Conservation (phyloP, 92 coral and sea anemone genomes). For the Palythoa caribaeorum region DNA sequence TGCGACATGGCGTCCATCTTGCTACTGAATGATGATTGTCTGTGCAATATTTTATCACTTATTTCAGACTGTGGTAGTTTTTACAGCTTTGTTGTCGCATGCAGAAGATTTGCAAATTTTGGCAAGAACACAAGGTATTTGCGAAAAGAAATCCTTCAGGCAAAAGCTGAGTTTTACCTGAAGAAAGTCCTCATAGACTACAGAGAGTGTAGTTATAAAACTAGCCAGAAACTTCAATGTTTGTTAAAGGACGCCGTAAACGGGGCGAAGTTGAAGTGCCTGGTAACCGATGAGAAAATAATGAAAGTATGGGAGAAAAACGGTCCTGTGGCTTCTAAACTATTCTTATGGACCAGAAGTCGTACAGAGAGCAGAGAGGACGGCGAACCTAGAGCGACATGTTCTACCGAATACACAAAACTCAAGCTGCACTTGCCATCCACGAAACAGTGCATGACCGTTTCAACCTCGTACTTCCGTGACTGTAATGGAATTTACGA, state of each 20-base stretch:
- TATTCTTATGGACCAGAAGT: constrained; percentile 67
- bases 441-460: neutral
- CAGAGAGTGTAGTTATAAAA: neutral
- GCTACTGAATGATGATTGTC: constrained; percentile 56
- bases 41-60: constrained; percentile 34
- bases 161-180: constrained; percentile 60
- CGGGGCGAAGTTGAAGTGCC: neutral
- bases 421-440: constrained; percentile 48
- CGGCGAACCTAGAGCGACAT: constrained; percentile 32
- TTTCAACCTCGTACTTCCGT: constrained; percentile 17
- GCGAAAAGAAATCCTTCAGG: constrained; percentile 43
- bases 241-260: constrained; percentile 35
- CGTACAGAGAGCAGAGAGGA: constrained; percentile 10
- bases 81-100: constrained; percentile 50
- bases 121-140: constrained; percentile 39
- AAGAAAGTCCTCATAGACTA: constrained; percentile 26
- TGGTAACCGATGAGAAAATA: constrained; percentile 49
- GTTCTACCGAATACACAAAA: constrained; percentile 9
- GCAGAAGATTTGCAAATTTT: constrained; percentile 52
- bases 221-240: neutral
- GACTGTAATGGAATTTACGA: constrained; percentile 45
- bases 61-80: constrained; percentile 30
- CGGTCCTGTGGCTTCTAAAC: constrained; percentile 10
- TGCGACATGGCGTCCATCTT: constrained; percentile 51
- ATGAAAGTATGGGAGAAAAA: constrained; percentile 59